Evolutionary conservation across 2,113 vertebrate species (phyloP).

Genomic region (Anhinga anhinga): DNA sequence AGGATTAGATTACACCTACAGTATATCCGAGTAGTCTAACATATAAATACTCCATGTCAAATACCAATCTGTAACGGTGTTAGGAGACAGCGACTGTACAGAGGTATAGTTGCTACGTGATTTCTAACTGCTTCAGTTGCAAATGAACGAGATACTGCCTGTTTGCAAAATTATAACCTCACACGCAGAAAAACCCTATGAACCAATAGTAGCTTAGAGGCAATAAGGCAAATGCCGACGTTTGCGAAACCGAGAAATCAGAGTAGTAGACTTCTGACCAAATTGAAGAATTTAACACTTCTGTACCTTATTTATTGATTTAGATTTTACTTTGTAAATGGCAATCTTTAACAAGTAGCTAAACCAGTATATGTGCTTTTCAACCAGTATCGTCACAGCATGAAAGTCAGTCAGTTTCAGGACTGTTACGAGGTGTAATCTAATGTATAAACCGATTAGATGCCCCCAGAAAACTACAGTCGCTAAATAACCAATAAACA

Average conservation of each 20-base stretch:
- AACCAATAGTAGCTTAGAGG: conserved; percentile 69
- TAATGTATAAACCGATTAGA: conserved; percentile 86
- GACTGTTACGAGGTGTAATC: conserved; percentile 87
- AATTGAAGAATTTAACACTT: conserved; percentile 72
- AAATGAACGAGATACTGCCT: conserved; percentile 61
- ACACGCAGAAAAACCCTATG: conserved; percentile 52
- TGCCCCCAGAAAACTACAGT: conserved; percentile 81
- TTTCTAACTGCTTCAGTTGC: conserved; percentile 69
- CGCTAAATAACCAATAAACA: conserved; percentile 84
- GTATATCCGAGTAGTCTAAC: conserved; percentile 66
- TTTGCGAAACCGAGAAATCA: conserved; percentile 61
- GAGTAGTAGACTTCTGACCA: conserved; percentile 74
- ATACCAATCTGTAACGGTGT: conserved; percentile 45
- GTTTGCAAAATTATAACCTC: conserved; percentile 63
- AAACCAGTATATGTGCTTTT: conserved; percentile 76
- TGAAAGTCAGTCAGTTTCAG: conserved; percentile 83
- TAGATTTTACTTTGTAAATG: conserved; percentile 72
- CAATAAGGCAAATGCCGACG: conserved; percentile 67
- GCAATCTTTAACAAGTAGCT: conserved; percentile 74
- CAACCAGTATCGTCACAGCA: conserved; percentile 78
- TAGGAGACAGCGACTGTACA: conserved; percentile 38
- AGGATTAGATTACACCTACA: conserved; percentile 83
- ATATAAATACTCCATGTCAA: conserved; percentile 39
- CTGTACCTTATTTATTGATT: conserved; percentile 73
- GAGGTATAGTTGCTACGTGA: conserved; percentile 21